Percentiles rank a stretch among this genome's conserved stretches.
phyloP scores from a whole-genome alignment of 1,140 invertebrate genomes.

The Caenorhabditis briggsae region DNA sequence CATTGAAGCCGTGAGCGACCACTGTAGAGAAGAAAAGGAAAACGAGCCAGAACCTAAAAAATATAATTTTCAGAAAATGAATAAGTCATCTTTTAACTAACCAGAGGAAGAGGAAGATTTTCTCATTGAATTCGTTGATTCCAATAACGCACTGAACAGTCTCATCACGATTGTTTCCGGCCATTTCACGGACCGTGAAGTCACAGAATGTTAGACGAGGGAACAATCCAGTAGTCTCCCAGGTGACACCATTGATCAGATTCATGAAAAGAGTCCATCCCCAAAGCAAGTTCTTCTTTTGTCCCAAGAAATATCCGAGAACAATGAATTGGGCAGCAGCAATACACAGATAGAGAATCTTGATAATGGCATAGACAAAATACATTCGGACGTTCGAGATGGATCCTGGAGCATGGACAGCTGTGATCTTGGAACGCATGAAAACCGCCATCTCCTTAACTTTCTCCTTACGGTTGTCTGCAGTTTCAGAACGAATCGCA shows the following conservation, averaged over 20 bases:
- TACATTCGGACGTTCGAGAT: constrained; percentile 1
- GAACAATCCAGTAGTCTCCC: constrained; percentile 58
- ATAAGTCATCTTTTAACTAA: not conserved
- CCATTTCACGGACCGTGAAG: constrained; percentile 47
- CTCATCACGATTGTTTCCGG: constrained; percentile 43
- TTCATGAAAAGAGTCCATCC: constrained; percentile 57
- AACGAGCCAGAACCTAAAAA: constrained; percentile 43
- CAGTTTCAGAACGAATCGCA: not conserved
- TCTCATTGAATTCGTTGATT: constrained; percentile 48
- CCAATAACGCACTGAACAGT: constrained; percentile 28
- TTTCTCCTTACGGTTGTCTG: not conserved
- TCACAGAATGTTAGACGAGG: constrained; percentile 61
- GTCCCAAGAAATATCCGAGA: constrained; percentile 55
- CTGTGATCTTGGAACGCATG: constrained; percentile 18
- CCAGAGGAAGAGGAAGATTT: constrained; percentile 48
- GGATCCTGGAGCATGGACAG: not conserved
- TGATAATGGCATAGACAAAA: constrained; percentile 32
- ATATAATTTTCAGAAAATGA: not conserved
- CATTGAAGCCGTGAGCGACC: not conserved
- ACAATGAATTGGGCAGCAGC: constrained; percentile 9
- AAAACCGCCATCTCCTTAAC: constrained; percentile 5
- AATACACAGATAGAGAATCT: constrained; percentile 36
- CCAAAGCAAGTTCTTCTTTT: constrained; percentile 52
- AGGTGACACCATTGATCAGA: constrained; percentile 50
- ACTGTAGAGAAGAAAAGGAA: constrained; percentile 11